These are phyloP conservation scores for Balearica regulorum DNA, from an alignment of 2,797 vertebrate species.

Conservation along the genomic window DNA sequence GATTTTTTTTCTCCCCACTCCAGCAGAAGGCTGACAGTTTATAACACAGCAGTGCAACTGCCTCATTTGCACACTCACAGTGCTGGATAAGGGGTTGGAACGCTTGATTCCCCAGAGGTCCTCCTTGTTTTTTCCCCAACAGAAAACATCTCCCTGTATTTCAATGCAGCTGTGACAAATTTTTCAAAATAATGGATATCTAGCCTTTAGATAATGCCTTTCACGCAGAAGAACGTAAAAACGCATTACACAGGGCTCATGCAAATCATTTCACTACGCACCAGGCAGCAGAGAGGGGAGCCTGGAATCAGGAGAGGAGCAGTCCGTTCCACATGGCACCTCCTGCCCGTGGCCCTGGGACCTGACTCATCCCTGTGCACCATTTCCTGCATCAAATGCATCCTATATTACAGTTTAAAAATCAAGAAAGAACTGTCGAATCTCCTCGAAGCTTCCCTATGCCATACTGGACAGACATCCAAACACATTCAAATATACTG, in stretches of 20 bases:
- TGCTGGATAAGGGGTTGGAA: not conserved
- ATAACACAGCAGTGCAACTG: not conserved
- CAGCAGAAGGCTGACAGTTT: not conserved
- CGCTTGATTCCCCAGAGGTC: not conserved
- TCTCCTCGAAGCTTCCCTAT: not conserved
- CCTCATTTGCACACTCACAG: not conserved
- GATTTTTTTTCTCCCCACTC: not conserved
- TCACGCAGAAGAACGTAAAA: not conserved
- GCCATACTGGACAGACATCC: not conserved
- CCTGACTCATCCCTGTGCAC: fast-evolving
- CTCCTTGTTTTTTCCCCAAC: not conserved
- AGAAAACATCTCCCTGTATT: not conserved
- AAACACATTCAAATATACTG: not conserved
- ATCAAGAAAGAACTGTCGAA: not conserved
- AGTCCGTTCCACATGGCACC: not conserved
- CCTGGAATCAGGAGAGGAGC: not conserved
- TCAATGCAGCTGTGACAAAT: not conserved
- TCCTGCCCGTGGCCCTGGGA: not conserved
- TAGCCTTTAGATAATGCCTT: not conserved
- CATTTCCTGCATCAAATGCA: not conserved
- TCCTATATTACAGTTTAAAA: not conserved
- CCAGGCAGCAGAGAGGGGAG: not conserved
- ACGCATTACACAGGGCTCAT: not conserved
- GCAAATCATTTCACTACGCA: not conserved
- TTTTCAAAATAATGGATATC: not conserved